Percentiles rank a stretch among this genome's conserved stretches.
Evolutionary conservation across 2,888 invertebrate genomes (phyloP).

Genomic region (Diaperis boleti): DNA sequence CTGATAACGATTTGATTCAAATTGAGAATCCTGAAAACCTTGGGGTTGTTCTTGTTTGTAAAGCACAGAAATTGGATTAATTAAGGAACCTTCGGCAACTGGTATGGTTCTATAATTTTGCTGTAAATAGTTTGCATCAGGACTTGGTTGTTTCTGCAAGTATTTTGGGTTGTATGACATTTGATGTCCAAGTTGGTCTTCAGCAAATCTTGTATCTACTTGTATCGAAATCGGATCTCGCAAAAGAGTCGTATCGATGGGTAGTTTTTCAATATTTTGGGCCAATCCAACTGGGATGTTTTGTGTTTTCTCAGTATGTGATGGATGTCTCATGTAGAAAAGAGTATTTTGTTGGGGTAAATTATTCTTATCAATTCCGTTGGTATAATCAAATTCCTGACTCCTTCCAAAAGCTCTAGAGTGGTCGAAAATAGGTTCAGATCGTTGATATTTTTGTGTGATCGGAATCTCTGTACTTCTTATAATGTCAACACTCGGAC

Average conservation of each 20-base stretch:
- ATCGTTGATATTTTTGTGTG: not conserved
- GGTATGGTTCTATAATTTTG: conserved; percentile 28
- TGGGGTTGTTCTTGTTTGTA: conserved; percentile 20
- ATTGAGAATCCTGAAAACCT: conserved; percentile 17
- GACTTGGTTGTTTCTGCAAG: not conserved
- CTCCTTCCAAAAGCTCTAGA: conserved; percentile 65
- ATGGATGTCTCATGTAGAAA: conserved; percentile 5
- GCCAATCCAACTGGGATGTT: not conserved
- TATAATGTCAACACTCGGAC: conserved; percentile 59
- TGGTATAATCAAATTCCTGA: conserved; percentile 67
- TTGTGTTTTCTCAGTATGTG: conserved; percentile 2
- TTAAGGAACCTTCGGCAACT: not conserved
- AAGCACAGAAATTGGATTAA: conserved; percentile 2
- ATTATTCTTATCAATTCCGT: conserved; percentile 57
- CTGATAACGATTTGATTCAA: conserved; percentile 14
- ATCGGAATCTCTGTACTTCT: conserved; percentile 50
- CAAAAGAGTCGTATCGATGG: conserved; percentile 47
- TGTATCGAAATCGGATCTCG: conserved; percentile 44
- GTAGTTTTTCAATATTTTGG: conserved; percentile 37
- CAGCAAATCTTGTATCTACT: conserved; percentile 28
- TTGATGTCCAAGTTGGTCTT: conserved; percentile 16
- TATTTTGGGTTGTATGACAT: not conserved
- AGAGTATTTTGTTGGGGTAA: not conserved
- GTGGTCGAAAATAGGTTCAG: conserved; percentile 62
- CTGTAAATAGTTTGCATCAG: conserved; percentile 24